Evolutionary conservation across 2,888 invertebrate species (phyloP), one percentile per base, ranked within the genome.

Genomic region (Autographa pulchrina): DNA sequence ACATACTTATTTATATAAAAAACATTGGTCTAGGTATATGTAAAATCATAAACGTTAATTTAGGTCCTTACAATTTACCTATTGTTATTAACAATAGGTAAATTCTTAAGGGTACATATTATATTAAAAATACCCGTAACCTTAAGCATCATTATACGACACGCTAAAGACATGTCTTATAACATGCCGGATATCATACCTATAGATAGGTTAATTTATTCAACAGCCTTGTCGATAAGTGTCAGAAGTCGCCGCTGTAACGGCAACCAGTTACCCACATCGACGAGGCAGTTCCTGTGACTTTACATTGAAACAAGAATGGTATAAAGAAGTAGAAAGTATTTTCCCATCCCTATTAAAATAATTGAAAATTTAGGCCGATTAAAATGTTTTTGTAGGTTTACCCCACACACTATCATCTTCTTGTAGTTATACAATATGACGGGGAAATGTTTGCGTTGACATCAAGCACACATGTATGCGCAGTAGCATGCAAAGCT

Each of bases 161-260:
- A 48, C n/a, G 48, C n/a, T 48, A 48, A 48, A n/a, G 48, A 48
- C 6, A n/a, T 48, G 48, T n/a, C 48, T n/a, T 48, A 48, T 48
- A n/a, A 48, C n/a, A 48, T 48, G n/a, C 48, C 48, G 48, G 48
- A 48, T 48, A 48, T 48, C 25, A 56, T 20, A 25, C 20, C 20
- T 56, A 25, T 20, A 20, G 20, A 56, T 56, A 25, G 54, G 25
- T 18, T 56, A 56, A 56, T 56, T 56, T 56, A 56, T 56, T 13
- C 54, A 25, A 56, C 25, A 20, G 13, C 20, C 54, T 56, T 11
- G 11, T 14, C 54, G 25, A 56, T 25, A 56, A 56, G 20, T 56
- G 54, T 56, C 54, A 56, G 20, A 54, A 20, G 20, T 54, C 54
- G 54, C 18, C 20, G 54, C 18, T 20, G 20, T 54, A 54, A 54